Evolutionary conservation across 2,888 invertebrate genomes (phyloP).

Genomic region (Steinernema scapterisci): DNA sequence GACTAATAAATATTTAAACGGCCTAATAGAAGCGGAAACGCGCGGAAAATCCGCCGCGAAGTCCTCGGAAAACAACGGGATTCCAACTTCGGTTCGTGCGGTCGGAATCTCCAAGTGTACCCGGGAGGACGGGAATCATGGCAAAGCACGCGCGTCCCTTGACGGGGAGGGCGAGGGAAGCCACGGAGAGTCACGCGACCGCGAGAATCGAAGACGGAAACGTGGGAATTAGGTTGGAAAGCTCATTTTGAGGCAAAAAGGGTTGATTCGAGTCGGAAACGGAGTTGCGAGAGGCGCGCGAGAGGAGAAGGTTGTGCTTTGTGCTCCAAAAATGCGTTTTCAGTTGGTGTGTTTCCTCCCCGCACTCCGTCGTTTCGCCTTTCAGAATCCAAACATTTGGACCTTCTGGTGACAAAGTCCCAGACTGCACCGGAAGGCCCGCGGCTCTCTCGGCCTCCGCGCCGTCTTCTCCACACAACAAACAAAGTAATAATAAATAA

Average conservation of each 20-base stretch:
- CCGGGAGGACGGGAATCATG: not conserved
- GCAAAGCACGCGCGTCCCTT: not conserved
- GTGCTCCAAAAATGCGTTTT: no score
- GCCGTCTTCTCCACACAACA: not conserved
- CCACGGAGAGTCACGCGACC: not conserved
- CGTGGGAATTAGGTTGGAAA: not conserved
- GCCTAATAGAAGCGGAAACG: not conserved
- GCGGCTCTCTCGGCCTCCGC: not conserved
- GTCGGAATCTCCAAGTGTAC: not conserved
- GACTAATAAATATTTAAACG: not conserved
- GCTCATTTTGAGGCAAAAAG: not conserved
- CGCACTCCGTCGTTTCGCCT: no score
- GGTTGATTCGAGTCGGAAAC: not conserved
- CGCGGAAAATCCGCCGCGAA: not conserved
- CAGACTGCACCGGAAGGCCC: no score
- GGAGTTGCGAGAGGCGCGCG: not conserved
- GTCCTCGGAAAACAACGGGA: not conserved
- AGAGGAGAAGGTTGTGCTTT: not conserved
- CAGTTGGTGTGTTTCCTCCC: no score
- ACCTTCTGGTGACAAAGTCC: no score
- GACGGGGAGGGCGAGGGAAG: not conserved
- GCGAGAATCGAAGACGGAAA: not conserved
- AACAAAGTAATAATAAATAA: conserved; percentile 20
- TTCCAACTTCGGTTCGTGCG: not conserved
- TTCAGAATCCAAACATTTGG: no score